A percentile compares a stretch with the other conserved stretches of the same genome.
Conservation (phyloP, 2,113 vertebrate species). For the Ornithorhynchus anatinus region DNA sequence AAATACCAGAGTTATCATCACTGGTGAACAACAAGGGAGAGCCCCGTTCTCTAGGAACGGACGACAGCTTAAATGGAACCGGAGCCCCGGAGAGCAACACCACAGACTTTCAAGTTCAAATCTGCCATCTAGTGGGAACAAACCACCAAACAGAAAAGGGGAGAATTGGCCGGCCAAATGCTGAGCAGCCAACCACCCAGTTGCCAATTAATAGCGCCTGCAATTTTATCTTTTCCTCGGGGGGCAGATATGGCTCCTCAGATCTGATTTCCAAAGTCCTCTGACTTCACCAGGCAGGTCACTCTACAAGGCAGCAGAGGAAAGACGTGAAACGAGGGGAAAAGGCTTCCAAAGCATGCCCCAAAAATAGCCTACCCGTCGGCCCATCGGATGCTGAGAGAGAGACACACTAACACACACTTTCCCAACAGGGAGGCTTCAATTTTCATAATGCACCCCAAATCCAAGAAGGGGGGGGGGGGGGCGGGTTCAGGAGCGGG, state of each 20-base stretch:
- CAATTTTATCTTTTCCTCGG: background rate
- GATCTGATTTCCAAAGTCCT: background rate
- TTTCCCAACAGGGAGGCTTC: too few species aligned
- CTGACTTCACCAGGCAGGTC: background rate
- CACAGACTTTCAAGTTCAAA: conserved; percentile 12
- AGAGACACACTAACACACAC: too few species aligned
- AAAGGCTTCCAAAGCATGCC: background rate
- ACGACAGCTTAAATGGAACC: conserved; percentile 7
- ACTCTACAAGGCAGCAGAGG: background rate
- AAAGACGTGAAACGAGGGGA: background rate
- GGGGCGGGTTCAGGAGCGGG: too few species aligned
- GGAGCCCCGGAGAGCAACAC: background rate
- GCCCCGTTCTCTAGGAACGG: background rate
- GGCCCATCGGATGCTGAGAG: too few species aligned
- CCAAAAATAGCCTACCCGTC: too few species aligned
- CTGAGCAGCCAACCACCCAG: background rate
- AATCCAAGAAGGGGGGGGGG: too few species aligned
- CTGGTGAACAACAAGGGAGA: conserved; percentile 14
- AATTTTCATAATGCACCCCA: too few species aligned
- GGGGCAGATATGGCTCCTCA: background rate
- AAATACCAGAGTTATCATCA: too few species aligned
- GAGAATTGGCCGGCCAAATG: background rate
- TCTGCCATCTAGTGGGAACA: conserved; percentile 46
- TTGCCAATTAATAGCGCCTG: background rate
- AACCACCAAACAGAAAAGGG: background rate